Evolutionary conservation across 1,140 invertebrate genomes (phyloP), one percentile per base, ranked within the genome.

Genomic region (Hesperophylax magnus): DNA sequence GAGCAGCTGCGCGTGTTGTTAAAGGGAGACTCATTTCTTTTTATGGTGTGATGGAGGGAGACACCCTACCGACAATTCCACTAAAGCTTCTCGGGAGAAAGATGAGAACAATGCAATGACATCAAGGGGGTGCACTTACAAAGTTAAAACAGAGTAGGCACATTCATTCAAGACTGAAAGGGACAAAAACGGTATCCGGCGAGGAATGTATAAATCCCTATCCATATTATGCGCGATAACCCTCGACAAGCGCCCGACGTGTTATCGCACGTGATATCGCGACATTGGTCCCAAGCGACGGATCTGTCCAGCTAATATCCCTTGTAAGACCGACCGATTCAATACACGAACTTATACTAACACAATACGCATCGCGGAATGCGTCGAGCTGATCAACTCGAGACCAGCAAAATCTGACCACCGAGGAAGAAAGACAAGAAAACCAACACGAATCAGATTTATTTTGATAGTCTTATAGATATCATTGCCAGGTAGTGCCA

Each of bases 221-320:
- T 61, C 18, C 58, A 20, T 15, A 61, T 61, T 61, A 18, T 31
- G 47, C 31, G 71, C 31, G 71, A 56, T 75, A 39, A 58, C 71
- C 71, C 71, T 75, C 22, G n/a, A 75, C 22, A n/a, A 56, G 6
- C 53, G 71, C 71, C 20, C 71, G 52, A 75, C 34, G 53, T 58
- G 52, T 75, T 75, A 75, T 75, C 71, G 54, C 71, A 75, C 56
- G 56, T 75, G 71, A 58, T 56, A 75, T 75, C 71, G 54, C 52
- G 54, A 75, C 71, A 75, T 75, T 75, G 71, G 54, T 75, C 71
- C 54, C 71, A 54, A 53, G 18, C 22, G 71, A 56, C 71, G 52
- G 52, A 75, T 75, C 52, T 75, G 52, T 54, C 71, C 71, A 56
- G 71, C 71, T 75, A 56, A 75, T 75, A 58, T 75, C 52, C 71